These are phyloP conservation scores for Calidris pugnax DNA, from an alignment of 2,113 vertebrate species.

Conservation along the genomic window DNA sequence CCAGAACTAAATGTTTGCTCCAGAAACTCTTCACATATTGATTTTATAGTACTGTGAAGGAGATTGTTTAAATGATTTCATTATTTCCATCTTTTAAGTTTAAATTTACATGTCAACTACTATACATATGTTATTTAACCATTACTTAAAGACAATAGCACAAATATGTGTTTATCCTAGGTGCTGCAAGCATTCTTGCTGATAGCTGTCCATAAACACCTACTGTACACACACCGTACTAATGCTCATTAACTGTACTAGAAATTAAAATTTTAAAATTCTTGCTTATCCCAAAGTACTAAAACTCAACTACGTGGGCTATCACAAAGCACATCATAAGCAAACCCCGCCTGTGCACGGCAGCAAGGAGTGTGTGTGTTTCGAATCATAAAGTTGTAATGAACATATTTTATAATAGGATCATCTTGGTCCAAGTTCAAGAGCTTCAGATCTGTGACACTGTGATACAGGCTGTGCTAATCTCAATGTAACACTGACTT, in stretches of 20 bases:
- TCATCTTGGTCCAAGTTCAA: not conserved
- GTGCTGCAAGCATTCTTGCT: not conserved
- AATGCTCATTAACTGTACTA: not conserved
- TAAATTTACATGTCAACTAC: not conserved
- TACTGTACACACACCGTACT: not conserved
- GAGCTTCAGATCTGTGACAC: not conserved
- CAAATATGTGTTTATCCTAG: not conserved
- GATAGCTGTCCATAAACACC: not conserved
- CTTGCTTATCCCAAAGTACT: not conserved
- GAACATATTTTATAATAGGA: not conserved
- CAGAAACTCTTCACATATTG: not conserved
- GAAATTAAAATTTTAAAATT: not conserved
- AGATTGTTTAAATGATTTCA: not conserved
- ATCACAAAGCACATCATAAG: not conserved
- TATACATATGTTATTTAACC: not conserved
- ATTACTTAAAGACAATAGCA: not conserved
- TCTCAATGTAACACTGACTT: not conserved
- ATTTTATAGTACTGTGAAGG: not conserved
- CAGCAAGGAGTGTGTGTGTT: not conserved
- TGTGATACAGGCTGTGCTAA: not conserved
- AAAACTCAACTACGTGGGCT: not conserved
- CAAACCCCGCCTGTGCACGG: not conserved
- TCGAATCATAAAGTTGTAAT: conserved; percentile 25
- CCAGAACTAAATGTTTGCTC: not conserved
- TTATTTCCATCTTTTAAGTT: not conserved